Base-by-base conservation (phyloP, 2,797 vertebrate species). In the Harpagifer antarcticus region DNA sequence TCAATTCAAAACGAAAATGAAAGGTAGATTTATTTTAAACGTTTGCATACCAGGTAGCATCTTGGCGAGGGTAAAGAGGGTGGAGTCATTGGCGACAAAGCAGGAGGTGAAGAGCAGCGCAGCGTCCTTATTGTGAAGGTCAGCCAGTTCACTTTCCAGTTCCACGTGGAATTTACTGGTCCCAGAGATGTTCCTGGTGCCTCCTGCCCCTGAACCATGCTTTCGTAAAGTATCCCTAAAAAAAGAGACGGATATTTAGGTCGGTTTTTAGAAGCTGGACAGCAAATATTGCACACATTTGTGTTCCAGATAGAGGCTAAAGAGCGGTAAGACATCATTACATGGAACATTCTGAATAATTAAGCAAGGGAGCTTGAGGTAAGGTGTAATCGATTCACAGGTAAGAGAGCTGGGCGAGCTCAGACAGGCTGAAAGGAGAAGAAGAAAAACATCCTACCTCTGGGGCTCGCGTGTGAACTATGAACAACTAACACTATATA, bases 101-200 rank as follows among this genome's bases (percentile, higher is more conserved):
- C 98, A 99, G 1, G 98, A 99, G 1, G 97, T 98, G 82, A 99
- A 99, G 48, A 99, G 82, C 58, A 99, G 90, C 0, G 98, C 98
- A 0, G 97, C 97, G 5, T 99, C 98, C 79, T 99, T 99, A 50
- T 95, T 95, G 12, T 99, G 98, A 37, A 99, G 97, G 84, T 98
- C 97, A 0, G 98, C 98, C 65, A 99, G 91, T 72, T 99, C 98
- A 13, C 92, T 94, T 79, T 99, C 98, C 81, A 99, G 93, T 23
- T 98, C 97, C 5, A 99, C 98, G 0, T 99, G 98, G 85, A 97
- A 99, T 89, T 97, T 99, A 86, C 98, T 99, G 4, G 98, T 99
- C 73, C 98, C 98, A 0, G 98, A 98, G 85, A 99, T 99, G 89
- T 99, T 99, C 72, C 98, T 94, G 5, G 98, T 99, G 3, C 98